A percentile compares a stretch with the other conserved stretches of the same genome.
phyloP scores from a whole-genome alignment of 1,140 invertebrate species.

The Philaenus spumarius region DNA sequence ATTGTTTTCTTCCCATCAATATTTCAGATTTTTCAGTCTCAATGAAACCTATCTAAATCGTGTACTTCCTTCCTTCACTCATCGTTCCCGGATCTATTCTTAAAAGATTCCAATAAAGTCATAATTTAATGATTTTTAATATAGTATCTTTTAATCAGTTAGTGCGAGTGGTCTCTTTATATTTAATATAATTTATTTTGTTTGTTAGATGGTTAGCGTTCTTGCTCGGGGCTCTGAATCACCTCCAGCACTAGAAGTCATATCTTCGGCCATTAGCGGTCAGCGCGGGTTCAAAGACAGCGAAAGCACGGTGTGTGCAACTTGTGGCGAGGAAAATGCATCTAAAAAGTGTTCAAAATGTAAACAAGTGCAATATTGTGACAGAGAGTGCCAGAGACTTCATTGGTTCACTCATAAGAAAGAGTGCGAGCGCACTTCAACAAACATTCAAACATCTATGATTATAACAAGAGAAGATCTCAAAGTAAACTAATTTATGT shows the following conservation, averaged over 20 bases:
- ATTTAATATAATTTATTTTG: conserved; percentile 1
- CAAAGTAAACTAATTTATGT: too few species aligned
- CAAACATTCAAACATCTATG: too few species aligned
- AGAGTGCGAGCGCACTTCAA: conserved; percentile 44
- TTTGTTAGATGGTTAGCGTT: conserved; percentile 57
- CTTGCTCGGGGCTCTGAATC: conserved; percentile 62
- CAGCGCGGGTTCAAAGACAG: conserved; percentile 61
- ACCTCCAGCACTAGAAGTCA: conserved; percentile 59
- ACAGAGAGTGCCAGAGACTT: conserved; percentile 85
- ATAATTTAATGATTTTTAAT: not conserved
- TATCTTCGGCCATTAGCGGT: conserved; percentile 82
- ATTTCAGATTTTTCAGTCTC: not conserved
- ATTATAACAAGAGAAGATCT: too few species aligned
- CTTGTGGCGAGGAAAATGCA: conserved; percentile 84
- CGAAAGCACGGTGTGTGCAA: conserved; percentile 64
- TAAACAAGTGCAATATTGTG: conserved; percentile 90
- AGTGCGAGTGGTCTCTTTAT: not conserved
- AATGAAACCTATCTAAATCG: not conserved
- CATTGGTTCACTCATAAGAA: conserved; percentile 98
- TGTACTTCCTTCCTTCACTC: not conserved
- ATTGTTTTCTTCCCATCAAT: too few species aligned
- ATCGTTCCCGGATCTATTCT: not conserved
- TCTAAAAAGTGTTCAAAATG: conserved; percentile 93
- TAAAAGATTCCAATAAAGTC: not conserved
- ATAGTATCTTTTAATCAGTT: not conserved